Conservation (phyloP, 2,113 vertebrate genomes). For the Epinephelus cyanopodus region DNA sequence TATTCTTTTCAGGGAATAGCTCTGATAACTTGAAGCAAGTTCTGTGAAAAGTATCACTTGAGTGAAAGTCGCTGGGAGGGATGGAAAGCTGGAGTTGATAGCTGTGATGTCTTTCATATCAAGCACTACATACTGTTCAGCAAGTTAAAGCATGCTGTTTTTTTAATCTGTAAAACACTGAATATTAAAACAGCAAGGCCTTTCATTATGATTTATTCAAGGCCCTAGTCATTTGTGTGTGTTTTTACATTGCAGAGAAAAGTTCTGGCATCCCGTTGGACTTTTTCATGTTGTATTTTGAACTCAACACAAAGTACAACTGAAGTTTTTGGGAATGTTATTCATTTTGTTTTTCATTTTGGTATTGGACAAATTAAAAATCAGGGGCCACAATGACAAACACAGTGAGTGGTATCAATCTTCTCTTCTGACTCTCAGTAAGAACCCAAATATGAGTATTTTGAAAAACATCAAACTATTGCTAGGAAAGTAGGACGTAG, state of each 20-base stretch:
- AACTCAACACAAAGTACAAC: not conserved
- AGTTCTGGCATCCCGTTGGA: not conserved
- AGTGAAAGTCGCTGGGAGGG: constrained; percentile 24
- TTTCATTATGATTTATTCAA: not conserved
- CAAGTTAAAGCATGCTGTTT: constrained; percentile 10
- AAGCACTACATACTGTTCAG: not conserved
- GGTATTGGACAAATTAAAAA: not conserved
- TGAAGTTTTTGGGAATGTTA: not conserved
- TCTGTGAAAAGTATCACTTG: constrained; percentile 39
- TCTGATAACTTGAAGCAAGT: constrained; percentile 23
- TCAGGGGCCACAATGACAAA: too few species aligned
- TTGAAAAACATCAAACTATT: too few species aligned
- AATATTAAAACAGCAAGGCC: not conserved
- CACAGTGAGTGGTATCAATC: too few species aligned
- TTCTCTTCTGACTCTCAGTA: too few species aligned
- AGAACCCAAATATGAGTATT: too few species aligned
- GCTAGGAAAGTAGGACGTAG: too few species aligned
- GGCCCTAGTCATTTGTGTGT: not conserved
- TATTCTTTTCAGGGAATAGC: constrained; percentile 21
- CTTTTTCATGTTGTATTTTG: not conserved
- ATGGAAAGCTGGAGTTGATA: constrained; percentile 19
- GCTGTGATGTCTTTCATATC: constrained; percentile 26
- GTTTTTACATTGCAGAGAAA: not conserved
- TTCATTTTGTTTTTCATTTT: not conserved
- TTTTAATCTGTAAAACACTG: not conserved